Percentiles rank a stretch among this genome's conserved stretches.
Conservation (phyloP, 92 coral and sea anemone genomes). For the Pocillopora meandrina region DNA sequence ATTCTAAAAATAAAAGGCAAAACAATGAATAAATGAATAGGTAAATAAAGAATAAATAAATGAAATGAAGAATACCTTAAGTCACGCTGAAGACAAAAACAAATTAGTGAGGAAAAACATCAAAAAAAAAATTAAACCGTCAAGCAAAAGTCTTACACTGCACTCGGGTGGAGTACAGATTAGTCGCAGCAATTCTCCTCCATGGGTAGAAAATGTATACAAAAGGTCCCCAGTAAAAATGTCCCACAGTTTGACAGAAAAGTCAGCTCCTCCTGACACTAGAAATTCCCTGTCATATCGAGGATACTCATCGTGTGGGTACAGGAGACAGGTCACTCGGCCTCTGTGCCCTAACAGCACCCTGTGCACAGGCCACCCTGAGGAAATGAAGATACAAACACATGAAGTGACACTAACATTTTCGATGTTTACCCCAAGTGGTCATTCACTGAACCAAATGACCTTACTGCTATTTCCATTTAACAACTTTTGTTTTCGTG, state of each 20-base stretch:
- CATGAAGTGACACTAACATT: not conserved
- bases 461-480: too few relatives aligned
- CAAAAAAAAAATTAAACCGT: not conserved
- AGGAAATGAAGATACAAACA: not conserved
- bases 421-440: too few relatives aligned
- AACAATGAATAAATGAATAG: not conserved
- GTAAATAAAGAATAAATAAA: not conserved
- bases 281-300: slow-evolving; percentile 80
- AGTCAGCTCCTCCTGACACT: slow-evolving; percentile 98
- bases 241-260: slow-evolving; percentile 97
- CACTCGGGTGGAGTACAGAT: slow-evolving; percentile 94
- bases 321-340: slow-evolving; percentile 92
- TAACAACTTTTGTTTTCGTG: too few relatives aligned
- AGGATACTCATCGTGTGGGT: slow-evolving; percentile 93
- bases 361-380: slow-evolving; percentile 96
- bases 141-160: slow-evolving; percentile 73
- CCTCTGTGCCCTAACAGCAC: slow-evolving; percentile 88
- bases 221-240: slow-evolving; percentile 86
- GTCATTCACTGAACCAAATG: too few relatives aligned
- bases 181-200: slow-evolving; percentile 86
- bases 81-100: not conserved
- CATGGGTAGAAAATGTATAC: slow-evolving; percentile 88
- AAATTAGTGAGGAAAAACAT: not conserved
- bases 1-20: slow-evolving; percentile 49
- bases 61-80: not conserved